Conservation (phyloP, 2,797 vertebrate species). For the Anomalospiza imberbis region DNA sequence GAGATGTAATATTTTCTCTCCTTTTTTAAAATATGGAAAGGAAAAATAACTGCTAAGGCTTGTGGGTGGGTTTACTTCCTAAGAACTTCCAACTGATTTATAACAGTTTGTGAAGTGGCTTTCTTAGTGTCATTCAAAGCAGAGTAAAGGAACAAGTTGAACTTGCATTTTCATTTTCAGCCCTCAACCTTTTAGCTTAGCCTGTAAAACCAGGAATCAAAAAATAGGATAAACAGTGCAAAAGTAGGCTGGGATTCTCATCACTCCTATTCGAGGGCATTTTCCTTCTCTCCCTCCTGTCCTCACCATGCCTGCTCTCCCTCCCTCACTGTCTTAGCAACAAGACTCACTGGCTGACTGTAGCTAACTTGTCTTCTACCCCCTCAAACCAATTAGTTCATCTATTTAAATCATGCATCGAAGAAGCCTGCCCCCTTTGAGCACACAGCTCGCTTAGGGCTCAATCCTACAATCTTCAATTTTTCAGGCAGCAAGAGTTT, state of each 20-base stretch:
- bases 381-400: conserved; percentile 32
- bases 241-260: not conserved
- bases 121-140: not conserved
- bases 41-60: not conserved
- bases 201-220: not conserved
- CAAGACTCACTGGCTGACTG: not conserved
- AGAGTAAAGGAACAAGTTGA: not conserved
- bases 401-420: conserved; percentile 11
- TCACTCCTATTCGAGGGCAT: not conserved
- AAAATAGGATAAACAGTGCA: not conserved
- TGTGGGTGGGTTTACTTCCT: not conserved
- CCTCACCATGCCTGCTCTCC: not conserved
- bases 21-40: not conserved
- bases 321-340: conserved; percentile 34
- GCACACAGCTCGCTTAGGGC: not conserved
- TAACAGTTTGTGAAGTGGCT: not conserved
- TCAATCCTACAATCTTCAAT: not conserved
- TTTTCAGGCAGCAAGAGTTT: not conserved
- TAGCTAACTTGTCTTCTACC: not conserved
- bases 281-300: not conserved
- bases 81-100: not conserved
- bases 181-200: not conserved
- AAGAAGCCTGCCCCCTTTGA: not conserved
- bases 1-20: not conserved
- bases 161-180: not conserved